A percentile compares a stretch with the other conserved stretches of the same genome.
phyloP scores from a whole-genome alignment of 1,140 invertebrate species.

The Eubasilissa regina region DNA sequence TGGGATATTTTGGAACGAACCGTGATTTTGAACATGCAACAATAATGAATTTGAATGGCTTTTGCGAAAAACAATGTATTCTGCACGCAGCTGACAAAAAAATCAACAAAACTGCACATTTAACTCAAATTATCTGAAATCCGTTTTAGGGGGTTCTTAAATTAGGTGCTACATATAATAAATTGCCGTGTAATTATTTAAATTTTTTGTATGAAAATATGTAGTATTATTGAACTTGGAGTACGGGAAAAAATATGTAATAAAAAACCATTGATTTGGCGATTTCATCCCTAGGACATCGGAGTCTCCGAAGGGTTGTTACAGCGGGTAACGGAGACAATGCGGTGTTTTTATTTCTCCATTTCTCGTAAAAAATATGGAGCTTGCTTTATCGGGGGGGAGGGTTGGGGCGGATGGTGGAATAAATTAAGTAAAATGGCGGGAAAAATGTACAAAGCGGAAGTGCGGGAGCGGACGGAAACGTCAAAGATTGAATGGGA shows the following conservation, averaged over 20 bases:
- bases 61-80: too few species aligned
- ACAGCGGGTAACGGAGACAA: not conserved
- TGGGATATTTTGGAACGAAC: too few species aligned
- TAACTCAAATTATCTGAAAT: too few species aligned
- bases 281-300: not conserved
- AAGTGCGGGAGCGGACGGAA: constrained; percentile 48
- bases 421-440: constrained; percentile 57
- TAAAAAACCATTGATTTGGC: constrained; percentile 4
- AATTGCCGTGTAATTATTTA: too few species aligned
- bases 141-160: too few species aligned
- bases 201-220: too few species aligned
- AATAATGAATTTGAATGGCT: too few species aligned
- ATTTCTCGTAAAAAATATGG: constrained; percentile 21
- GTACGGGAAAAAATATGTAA: not conserved
- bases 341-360: constrained; percentile 14
- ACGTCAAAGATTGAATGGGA: constrained; percentile 51
- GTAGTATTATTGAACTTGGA: too few species aligned
- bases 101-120: too few species aligned
- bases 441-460: constrained; percentile 46
- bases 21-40: too few species aligned
- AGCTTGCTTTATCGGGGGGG: constrained; percentile 19
- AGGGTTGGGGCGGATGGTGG: constrained; percentile 18
- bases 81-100: too few species aligned
- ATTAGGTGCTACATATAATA: too few species aligned
- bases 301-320: not conserved